Base-by-base conservation (phyloP, 1,140 invertebrate genomes). In the Hirudo medicinalis region DNA sequence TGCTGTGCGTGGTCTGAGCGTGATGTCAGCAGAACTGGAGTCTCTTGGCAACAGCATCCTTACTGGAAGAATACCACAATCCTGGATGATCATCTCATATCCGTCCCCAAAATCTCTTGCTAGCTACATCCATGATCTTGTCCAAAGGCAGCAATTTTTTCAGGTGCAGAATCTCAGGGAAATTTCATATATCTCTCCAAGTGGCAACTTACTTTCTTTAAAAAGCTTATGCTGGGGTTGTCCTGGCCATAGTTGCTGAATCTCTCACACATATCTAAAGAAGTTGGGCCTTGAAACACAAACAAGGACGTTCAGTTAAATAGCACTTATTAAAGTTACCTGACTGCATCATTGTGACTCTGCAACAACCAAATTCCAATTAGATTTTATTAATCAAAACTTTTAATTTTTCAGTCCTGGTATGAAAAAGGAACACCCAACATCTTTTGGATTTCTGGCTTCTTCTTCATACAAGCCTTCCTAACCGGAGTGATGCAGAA, bases 101-200 rank as follows among this genome's bases (percentile, higher is more conserved):
- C 82, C 80, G 8, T 81, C 81, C 19, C 77, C 82, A 20, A 83
- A 83, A 75, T 80, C 80, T 3, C 76, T 83, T 19, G 81, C 90
- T 54, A 89, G 90, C 77, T 97, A 96, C 78, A 85, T 96, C 49
- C 87, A 86, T 74, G 93, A 97, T 82, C 89, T 97, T 76, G 76
- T 94, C 0, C 86, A 86, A 6, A 87, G 93, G 75, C 83, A 96
- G 0, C 84, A 86, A 57, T 82, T 82, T 73, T 76, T 83, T 55
- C 78, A 81, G 77, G 80, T 82, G 69, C 54, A 22, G 9, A 29
- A 9, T 8, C 40, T 43, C 11, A 40, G 11, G 11, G 43, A 15
- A 2, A 49, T 49, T 49, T 49, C 11, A 6, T 36, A 2, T 6
- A 36, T 6, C 6, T 36, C 6, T 36, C 32, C 32, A 36, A 36